Conservation (phyloP, 2,113 vertebrate genomes). For the Heloderma charlesbogerti region DNA sequence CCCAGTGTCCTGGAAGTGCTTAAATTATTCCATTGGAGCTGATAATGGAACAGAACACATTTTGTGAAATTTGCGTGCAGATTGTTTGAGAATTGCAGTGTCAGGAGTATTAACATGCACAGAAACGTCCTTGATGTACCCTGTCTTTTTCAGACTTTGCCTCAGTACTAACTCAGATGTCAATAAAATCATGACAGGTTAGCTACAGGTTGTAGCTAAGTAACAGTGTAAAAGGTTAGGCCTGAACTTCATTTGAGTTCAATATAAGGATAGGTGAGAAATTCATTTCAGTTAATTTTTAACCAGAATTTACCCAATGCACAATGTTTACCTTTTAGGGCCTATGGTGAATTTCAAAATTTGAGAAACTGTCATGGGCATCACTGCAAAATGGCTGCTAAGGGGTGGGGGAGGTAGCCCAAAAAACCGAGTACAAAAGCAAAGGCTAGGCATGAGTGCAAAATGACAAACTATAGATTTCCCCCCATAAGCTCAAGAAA, state of each 20-base stretch:
- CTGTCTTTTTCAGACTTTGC: constrained; percentile 24
- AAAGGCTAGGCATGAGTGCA: no score
- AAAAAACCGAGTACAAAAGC: no score
- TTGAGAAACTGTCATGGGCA: no score
- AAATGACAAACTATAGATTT: no score
- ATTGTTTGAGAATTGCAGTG: constrained; percentile 25
- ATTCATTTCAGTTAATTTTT: no score
- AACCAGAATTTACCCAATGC: no score
- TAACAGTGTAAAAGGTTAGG: constrained; percentile 40
- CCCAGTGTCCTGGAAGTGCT: constrained; percentile 54
- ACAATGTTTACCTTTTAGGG: no score
- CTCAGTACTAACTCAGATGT: constrained; percentile 5
- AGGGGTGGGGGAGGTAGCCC: no score
- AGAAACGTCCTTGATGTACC: constrained; percentile 48
- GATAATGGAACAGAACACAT: constrained; percentile 51
- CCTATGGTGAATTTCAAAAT: no score
- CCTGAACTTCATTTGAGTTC: constrained; percentile 33
- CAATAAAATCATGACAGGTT: constrained; percentile 44
- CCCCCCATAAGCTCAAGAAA: no score
- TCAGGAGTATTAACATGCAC: constrained; percentile 45
- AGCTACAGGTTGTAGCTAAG: constrained; percentile 45
- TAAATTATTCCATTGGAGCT: constrained; percentile 65
- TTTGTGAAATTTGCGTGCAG: constrained; percentile 35
- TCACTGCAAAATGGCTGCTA: no score
- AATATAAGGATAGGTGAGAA: not conserved